A percentile compares a stretch with the other conserved stretches of the same genome.
Evolutionary conservation across 1,140 invertebrate genomes (phyloP).

Genomic region (Zaprionus tsacasi): DNA sequence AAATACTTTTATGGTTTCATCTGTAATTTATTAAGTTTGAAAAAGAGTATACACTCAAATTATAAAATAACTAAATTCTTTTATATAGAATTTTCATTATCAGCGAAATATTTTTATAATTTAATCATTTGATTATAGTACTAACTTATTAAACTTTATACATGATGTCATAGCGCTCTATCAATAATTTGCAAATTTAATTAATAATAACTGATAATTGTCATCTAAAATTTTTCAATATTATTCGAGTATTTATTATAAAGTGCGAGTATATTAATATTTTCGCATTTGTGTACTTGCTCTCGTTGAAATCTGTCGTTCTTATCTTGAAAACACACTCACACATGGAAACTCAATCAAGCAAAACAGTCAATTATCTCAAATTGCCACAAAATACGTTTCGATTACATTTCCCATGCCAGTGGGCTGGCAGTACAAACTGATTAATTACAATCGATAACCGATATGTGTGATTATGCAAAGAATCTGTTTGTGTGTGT

Average conservation of each 20-base stretch:
- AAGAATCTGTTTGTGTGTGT: background rate
- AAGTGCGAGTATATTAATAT: background rate
- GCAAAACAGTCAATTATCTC: conserved; percentile 8
- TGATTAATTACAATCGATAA: conserved; percentile 43
- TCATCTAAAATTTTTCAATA: background rate
- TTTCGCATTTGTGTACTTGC: background rate
- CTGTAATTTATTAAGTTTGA: no score
- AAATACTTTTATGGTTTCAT: no score
- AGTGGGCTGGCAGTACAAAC: conserved; percentile 26
- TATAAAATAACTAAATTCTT: no score
- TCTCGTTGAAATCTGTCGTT: background rate
- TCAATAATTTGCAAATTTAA: background rate
- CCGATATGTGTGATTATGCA: background rate
- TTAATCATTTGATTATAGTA: background rate
- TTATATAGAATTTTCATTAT: no score
- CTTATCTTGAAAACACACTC: conserved; percentile 2
- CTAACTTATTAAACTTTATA: background rate
- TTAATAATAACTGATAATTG: background rate
- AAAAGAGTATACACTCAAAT: no score
- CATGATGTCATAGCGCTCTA: background rate
- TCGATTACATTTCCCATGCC: conserved; percentile 31
- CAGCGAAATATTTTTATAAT: no score
- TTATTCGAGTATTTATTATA: background rate
- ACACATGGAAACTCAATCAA: conserved; percentile 20
- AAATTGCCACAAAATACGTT: conserved; percentile 20